A percentile compares a stretch with the other conserved stretches of the same genome.
Evolutionary conservation across 2,113 vertebrate genomes (phyloP).

Genomic region (Triplophysa tibetana): DNA sequence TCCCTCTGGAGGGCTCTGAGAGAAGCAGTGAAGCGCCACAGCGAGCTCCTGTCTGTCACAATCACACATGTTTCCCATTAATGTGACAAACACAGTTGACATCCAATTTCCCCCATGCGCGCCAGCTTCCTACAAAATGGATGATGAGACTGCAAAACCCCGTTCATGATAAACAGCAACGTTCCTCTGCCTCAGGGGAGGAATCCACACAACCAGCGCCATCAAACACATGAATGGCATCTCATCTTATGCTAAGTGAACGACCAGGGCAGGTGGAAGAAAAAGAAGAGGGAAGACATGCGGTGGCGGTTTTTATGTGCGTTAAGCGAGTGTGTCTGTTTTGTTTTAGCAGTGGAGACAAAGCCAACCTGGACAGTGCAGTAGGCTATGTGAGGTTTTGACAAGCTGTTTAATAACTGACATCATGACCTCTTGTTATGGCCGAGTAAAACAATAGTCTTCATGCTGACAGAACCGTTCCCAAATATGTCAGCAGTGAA

Average conservation of each 20-base stretch:
- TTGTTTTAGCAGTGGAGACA: background rate
- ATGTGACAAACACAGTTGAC: conserved; percentile 67
- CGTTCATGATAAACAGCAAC: conserved; percentile 43
- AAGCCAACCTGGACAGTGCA: background rate
- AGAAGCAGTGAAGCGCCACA: conserved; percentile 46
- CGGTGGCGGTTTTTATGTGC: conserved; percentile 2
- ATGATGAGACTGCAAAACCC: conserved; percentile 52
- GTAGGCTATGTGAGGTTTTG: background rate
- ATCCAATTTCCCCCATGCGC: conserved; percentile 53
- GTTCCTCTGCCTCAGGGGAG: conserved; percentile 49
- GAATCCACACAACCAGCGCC: conserved; percentile 61
- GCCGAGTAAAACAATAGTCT: conserved; percentile 19
- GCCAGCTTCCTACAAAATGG: conserved; percentile 49
- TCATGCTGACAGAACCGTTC: background rate
- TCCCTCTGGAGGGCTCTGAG: conserved; percentile 30
- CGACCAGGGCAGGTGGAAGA: conserved; percentile 46
- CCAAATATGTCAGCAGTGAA: background rate
- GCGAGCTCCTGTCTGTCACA: conserved; percentile 66
- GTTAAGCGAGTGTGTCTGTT: background rate
- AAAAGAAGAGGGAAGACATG: conserved; percentile 5
- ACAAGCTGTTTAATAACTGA: conserved; percentile 13
- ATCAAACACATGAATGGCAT: conserved; percentile 68
- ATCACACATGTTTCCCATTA: conserved; percentile 68
- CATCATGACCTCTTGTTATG: conserved; percentile 17
- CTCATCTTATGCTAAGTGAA: conserved; percentile 56